Evolutionary conservation across 2,113 vertebrate species (phyloP).

Genomic region (Nerophis lumbriciformis): DNA sequence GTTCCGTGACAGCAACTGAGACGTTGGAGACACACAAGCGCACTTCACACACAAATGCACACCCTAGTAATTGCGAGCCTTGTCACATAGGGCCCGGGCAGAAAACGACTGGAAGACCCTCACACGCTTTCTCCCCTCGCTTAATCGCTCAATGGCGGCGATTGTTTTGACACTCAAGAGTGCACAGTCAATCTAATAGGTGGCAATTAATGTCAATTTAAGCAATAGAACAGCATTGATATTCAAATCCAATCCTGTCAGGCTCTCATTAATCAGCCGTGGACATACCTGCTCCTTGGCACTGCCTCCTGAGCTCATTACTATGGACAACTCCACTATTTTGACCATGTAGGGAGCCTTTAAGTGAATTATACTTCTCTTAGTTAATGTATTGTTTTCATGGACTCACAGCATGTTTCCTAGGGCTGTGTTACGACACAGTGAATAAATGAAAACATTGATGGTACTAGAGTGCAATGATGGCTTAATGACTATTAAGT

Average conservation of each 20-base stretch:
- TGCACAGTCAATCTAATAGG: constrained; percentile 49
- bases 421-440: no score
- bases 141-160: constrained; percentile 35
- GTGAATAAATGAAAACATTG: no score
- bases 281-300: constrained; percentile 20
- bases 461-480: not conserved
- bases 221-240: constrained; percentile 52
- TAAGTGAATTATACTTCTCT: not conserved
- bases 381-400: constrained; percentile 1
- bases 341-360: constrained; percentile 13
- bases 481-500: not conserved
- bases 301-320: constrained; percentile 40
- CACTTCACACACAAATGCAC: constrained; percentile 1
- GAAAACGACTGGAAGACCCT: constrained; percentile 36
- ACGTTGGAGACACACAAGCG: constrained; percentile 9
- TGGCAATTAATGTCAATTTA: constrained; percentile 62
- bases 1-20: no score
- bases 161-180: constrained; percentile 54
- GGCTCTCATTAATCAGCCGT: constrained; percentile 52
- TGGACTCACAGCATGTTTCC: not conserved
- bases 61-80: constrained; percentile 22
- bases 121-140: constrained; percentile 24
- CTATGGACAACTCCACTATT: constrained; percentile 20
- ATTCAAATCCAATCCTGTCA: constrained; percentile 56
- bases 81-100: constrained; percentile 23